Conservation (phyloP, 1,140 invertebrate genomes). For the Amyelois transitella region DNA sequence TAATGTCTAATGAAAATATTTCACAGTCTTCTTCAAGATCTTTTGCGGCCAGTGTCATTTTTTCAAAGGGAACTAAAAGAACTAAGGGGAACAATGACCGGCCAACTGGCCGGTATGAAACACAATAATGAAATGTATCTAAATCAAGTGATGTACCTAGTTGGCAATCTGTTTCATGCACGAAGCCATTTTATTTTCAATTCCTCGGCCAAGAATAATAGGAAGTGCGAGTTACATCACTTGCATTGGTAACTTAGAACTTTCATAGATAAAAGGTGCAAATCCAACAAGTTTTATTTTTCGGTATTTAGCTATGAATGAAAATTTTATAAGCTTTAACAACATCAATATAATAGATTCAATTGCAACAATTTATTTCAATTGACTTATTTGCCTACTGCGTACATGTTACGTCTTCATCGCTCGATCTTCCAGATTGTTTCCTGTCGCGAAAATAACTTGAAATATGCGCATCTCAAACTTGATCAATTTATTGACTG, state of each 20-base stretch:
- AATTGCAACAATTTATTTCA: background rate
- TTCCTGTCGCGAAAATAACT: background rate
- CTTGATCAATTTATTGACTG: slow-evolving; percentile 14
- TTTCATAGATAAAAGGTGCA: background rate
- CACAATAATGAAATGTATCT: slow-evolving; percentile 37
- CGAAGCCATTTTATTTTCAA: slow-evolving; percentile 12
- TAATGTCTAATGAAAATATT: background rate
- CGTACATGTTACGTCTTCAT: background rate
- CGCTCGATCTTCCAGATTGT: background rate
- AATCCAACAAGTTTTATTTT: too few relatives aligned
- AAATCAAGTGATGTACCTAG: slow-evolving; percentile 9
- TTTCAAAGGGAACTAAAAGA: background rate
- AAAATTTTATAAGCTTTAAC: too few relatives aligned
- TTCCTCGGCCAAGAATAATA: slow-evolving; percentile 14
- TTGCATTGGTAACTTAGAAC: background rate
- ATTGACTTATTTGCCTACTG: background rate
- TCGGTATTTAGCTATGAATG: too few relatives aligned
- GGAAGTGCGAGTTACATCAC: background rate
- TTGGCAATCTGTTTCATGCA: slow-evolving; percentile 16
- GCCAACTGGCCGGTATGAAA: slow-evolving; percentile 17
- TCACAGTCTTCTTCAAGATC: background rate
- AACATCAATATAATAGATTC: background rate
- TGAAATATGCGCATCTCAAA: background rate
- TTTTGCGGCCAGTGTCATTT: background rate
- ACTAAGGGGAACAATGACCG: slow-evolving; percentile 23